A percentile compares a stretch with the other conserved stretches of the same genome.
phyloP scores from a whole-genome alignment of 1,140 invertebrate genomes.

The Ceratina calcarata region DNA sequence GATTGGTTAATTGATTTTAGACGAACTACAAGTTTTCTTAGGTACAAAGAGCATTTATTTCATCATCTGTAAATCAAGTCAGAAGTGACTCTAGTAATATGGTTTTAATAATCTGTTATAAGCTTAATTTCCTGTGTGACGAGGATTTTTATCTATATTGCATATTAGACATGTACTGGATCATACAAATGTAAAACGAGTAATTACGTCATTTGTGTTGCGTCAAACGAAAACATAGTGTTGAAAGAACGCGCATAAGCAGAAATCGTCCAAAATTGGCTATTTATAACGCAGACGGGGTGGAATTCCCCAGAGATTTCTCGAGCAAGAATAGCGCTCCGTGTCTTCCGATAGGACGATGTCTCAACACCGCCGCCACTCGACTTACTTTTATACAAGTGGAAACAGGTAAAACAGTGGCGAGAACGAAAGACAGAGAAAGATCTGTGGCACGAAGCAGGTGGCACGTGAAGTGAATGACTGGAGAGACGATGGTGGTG shows the following conservation, averaged over 20 bases:
- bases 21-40: slow-evolving; percentile 6
- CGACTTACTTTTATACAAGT: not conserved
- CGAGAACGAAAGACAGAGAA: not conserved
- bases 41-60: not conserved
- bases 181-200: too few species aligned
- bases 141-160: too few species aligned
- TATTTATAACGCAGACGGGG: not conserved
- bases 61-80: not conserved
- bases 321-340: slow-evolving; percentile 38
- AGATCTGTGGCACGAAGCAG: slow-evolving; percentile 44
- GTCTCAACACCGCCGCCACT: slow-evolving; percentile 39
- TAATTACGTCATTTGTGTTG: too few species aligned
- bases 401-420: not conserved
- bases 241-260: not conserved
- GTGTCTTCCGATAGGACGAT: slow-evolving; percentile 34
- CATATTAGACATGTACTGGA: too few species aligned
- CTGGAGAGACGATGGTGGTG: slow-evolving; percentile 53
- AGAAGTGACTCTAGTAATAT: not conserved
- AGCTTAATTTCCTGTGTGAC: too few species aligned
- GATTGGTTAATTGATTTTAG: not conserved
- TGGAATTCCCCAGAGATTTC: slow-evolving; percentile 13
- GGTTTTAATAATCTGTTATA: not conserved
- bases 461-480: slow-evolving; percentile 61
- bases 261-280: not conserved
- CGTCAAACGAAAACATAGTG: too few species aligned